These are phyloP conservation scores for Alosa sapidissima DNA, from an alignment of 2,797 vertebrate genomes.

Conservation along the genomic window DNA sequence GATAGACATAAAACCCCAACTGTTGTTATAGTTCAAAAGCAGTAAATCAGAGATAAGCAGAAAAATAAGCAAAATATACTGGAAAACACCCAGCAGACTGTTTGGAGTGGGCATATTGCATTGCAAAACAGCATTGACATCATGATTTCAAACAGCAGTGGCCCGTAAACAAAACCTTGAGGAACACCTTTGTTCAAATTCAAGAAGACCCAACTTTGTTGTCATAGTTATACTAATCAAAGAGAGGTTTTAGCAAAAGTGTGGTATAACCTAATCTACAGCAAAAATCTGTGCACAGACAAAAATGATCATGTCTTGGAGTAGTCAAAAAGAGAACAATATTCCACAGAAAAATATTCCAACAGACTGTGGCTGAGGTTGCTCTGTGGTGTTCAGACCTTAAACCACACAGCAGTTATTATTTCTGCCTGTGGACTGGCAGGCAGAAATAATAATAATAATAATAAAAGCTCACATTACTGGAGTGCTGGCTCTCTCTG, in stretches of 20 bases:
- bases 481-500: neutral
- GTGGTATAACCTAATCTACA: too few relatives aligned
- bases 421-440: too few relatives aligned
- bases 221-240: too few relatives aligned
- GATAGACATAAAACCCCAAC: neutral
- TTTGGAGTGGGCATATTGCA: neutral
- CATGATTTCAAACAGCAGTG: neutral
- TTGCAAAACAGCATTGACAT: neutral
- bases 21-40: neutral
- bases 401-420: neutral
- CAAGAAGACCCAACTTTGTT: too few relatives aligned
- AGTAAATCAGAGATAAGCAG: neutral
- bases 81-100: neutral
- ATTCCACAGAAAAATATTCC: neutral
- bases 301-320: too few relatives aligned
- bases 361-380: neutral
- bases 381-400: neutral
- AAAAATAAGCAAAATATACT: neutral
- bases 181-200: too few relatives aligned
- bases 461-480: neutral
- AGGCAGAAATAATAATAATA: neutral
- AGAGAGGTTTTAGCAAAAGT: too few relatives aligned
- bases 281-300: too few relatives aligned
- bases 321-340: neutral
- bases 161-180: neutral